A percentile compares a stretch with the other conserved stretches of the same genome.
phyloP scores from a whole-genome alignment of 2,113 vertebrate genomes.

The Cavia aperea region DNA sequence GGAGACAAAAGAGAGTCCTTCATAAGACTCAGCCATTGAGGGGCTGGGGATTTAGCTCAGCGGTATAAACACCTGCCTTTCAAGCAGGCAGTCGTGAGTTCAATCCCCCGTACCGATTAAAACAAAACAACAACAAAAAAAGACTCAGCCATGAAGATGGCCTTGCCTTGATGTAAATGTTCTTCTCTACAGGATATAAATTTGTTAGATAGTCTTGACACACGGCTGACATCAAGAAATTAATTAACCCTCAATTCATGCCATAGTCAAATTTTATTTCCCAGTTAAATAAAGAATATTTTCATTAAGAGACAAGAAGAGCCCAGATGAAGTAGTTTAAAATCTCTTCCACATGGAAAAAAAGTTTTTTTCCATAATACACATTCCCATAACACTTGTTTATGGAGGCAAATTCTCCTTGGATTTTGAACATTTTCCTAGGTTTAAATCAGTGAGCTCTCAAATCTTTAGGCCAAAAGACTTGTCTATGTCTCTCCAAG shows the following conservation, averaged over 20 bases:
- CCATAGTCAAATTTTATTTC: not conserved
- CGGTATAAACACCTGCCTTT: too few species aligned
- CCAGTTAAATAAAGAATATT: not conserved
- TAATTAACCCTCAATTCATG: not conserved
- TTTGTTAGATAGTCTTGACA: not conserved
- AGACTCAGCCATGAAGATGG: not conserved
- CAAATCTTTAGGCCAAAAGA: not conserved
- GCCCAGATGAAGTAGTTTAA: not conserved
- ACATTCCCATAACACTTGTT: not conserved
- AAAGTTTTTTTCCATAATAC: not conserved
- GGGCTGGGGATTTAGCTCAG: too few species aligned
- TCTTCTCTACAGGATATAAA: not conserved
- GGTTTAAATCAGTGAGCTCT: not conserved
- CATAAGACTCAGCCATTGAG: not conserved
- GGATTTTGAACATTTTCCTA: not conserved
- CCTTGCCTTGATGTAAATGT: not conserved
- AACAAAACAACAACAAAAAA: too few species aligned
- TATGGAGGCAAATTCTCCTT: slow-evolving; percentile 16
- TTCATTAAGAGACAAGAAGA: slow-evolving; percentile 1
- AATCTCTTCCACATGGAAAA: not conserved
- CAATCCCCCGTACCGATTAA: too few species aligned
- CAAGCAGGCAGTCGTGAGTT: too few species aligned
- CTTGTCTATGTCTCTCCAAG: not conserved
- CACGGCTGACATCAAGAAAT: not conserved
- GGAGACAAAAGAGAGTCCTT: not conserved